Evolutionary conservation across 1,140 invertebrate genomes (phyloP).

Genomic region (Eurosta solidaginis): DNA sequence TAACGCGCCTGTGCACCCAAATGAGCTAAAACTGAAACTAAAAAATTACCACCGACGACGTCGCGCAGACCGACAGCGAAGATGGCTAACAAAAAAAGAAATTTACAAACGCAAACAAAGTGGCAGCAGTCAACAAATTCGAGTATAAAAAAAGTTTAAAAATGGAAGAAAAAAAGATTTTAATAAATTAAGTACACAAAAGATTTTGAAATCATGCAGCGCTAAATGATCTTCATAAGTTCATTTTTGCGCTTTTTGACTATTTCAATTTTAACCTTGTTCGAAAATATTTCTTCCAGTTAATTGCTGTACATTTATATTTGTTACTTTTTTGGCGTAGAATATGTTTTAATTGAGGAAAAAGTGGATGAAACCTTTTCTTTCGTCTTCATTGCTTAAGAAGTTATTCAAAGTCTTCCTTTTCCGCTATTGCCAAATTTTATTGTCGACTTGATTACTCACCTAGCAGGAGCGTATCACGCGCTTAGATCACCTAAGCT

Average conservation of each 20-base stretch:
- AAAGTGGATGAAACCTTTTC: too few relatives aligned
- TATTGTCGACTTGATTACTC: too few relatives aligned
- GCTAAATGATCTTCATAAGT: neutral
- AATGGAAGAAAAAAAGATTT: too few relatives aligned
- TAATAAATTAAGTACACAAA: constrained; percentile 28
- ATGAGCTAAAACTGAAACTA: neutral
- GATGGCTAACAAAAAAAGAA: neutral
- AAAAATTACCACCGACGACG: neutral
- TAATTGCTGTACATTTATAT: neutral
- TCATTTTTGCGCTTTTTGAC: neutral
- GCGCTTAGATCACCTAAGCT: too few relatives aligned
- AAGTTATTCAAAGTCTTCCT: too few relatives aligned
- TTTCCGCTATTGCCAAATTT: too few relatives aligned
- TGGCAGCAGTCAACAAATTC: neutral
- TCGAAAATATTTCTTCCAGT: neutral
- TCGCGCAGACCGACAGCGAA: neutral
- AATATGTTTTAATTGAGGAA: too few relatives aligned
- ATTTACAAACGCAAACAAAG: neutral
- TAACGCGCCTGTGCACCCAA: neutral
- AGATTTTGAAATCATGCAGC: constrained; percentile 9
- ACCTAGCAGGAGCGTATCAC: too few relatives aligned
- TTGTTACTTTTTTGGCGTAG: too few relatives aligned
- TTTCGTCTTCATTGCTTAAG: too few relatives aligned
- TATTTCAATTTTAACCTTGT: constrained; percentile 9
- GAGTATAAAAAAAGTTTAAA: neutral